These are phyloP conservation scores for Hoplodrina blanda DNA, from an alignment of 2,888 invertebrate species.

Conservation along the genomic window DNA sequence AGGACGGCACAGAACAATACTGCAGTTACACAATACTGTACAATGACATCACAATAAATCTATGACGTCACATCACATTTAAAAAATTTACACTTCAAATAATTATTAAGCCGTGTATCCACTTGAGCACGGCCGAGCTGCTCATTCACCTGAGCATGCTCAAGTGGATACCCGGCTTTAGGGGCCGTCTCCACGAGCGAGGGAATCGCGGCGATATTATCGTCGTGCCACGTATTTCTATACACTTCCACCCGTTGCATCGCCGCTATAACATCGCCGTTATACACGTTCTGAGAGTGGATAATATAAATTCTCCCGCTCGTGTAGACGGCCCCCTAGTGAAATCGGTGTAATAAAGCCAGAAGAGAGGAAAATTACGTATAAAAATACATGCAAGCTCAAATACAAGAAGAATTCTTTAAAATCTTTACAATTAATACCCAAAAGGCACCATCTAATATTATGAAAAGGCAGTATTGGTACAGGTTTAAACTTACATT, in stretches of 20 bases:
- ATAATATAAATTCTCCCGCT: too few species aligned
- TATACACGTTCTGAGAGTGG: too few species aligned
- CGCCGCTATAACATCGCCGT: too few species aligned
- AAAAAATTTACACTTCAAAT: background rate
- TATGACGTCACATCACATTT: conserved; percentile 5
- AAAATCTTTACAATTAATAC: conserved; percentile 6
- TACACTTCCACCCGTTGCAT: too few species aligned
- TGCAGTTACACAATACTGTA: conserved; percentile 43
- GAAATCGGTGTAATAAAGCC: conserved; percentile 17
- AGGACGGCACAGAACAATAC: conserved; percentile 61
- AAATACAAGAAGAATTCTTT: conserved; percentile 17
- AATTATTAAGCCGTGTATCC: too few species aligned
- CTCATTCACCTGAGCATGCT: too few species aligned
- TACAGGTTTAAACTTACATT: background rate
- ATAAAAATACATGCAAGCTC: conserved; percentile 39
- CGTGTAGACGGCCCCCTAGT: too few species aligned
- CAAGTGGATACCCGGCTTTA: too few species aligned
- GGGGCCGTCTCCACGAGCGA: too few species aligned
- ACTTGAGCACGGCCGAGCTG: too few species aligned
- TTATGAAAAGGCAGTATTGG: conserved; percentile 16
- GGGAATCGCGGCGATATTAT: too few species aligned
- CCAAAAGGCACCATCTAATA: conserved; percentile 28
- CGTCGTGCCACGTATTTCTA: too few species aligned
- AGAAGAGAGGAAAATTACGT: conserved; percentile 33
- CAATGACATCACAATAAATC: conserved; percentile 14